Percentiles rank a stretch among this genome's conserved stretches.
These are phyloP conservation scores for Nyctereutes procyonoides DNA, from an alignment of 2,113 vertebrate genomes.

Conservation along the genomic window DNA sequence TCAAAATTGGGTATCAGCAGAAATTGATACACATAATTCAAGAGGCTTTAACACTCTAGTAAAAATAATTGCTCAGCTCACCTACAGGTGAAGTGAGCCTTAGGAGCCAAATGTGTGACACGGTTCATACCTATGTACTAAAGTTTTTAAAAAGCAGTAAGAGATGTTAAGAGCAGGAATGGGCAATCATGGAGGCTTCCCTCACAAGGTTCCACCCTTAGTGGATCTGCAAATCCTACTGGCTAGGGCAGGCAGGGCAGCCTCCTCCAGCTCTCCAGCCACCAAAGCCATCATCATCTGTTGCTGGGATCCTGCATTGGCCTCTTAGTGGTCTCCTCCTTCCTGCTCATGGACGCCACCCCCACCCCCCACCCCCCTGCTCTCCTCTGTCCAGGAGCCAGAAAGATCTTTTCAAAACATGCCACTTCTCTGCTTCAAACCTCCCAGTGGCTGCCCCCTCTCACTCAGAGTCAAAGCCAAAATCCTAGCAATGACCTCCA, in stretches of 20 bases:
- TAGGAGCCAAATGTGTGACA: not conserved
- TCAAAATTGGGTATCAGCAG: not conserved
- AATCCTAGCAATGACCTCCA: not conserved
- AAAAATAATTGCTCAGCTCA: not conserved
- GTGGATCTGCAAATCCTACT: not conserved
- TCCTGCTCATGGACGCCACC: not conserved
- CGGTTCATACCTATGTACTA: not conserved
- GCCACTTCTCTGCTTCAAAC: not conserved
- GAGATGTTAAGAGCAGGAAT: not conserved
- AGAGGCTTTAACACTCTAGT: not conserved
- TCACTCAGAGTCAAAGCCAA: not conserved
- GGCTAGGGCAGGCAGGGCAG: not conserved
- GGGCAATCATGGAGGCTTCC: not conserved
- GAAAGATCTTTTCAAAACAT: not conserved
- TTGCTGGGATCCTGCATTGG: not conserved
- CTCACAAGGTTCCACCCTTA: not conserved
- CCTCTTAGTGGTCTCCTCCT: not conserved
- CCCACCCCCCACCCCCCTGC: rapidly evolving
- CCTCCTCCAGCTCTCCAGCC: too few relatives aligned
- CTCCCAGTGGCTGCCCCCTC: not conserved
- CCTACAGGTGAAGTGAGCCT: not conserved
- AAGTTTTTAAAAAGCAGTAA: not conserved
- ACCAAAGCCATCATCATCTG: not conserved
- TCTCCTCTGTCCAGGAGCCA: not conserved
- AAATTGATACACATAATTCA: not conserved